A percentile compares a stretch with the other conserved stretches of the same genome.
Evolutionary conservation across 2,888 invertebrate species (phyloP).

Genomic region (Trachelus tabidus): DNA sequence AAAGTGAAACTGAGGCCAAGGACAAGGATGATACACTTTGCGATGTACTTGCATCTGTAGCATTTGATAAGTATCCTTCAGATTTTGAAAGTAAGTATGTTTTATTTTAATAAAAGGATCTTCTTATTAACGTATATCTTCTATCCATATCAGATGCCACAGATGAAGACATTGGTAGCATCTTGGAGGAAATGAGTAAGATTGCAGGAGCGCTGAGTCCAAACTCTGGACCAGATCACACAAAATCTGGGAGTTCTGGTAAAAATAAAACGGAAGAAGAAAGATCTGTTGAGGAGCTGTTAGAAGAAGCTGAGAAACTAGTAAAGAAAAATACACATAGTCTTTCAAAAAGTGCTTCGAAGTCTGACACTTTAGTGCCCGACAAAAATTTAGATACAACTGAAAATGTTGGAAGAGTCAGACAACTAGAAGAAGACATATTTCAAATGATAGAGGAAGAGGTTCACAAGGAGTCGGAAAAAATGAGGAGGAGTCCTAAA

Average conservation of each 20-base stretch:
- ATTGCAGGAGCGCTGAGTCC: constrained; percentile 57
- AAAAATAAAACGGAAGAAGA: constrained; percentile 55
- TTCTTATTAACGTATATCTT: not conserved
- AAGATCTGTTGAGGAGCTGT: constrained; percentile 58
- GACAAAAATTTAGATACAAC: constrained; percentile 39
- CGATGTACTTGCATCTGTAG: constrained; percentile 56
- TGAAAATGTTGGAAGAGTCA: constrained; percentile 38
- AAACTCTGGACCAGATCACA: constrained; percentile 45
- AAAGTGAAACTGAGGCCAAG: constrained; percentile 41
- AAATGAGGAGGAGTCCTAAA: constrained; percentile 48
- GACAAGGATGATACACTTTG: constrained; percentile 57
- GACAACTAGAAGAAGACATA: constrained; percentile 55
- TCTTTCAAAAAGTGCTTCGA: constrained; percentile 51
- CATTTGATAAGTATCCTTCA: constrained; percentile 60
- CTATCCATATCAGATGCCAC: constrained; percentile 49
- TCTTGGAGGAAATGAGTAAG: constrained; percentile 62
- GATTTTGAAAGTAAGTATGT: constrained; percentile 58
- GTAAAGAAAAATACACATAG: constrained; percentile 54
- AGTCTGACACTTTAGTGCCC: constrained; percentile 49
- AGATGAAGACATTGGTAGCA: constrained; percentile 61
- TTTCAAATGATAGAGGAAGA: constrained; percentile 59
- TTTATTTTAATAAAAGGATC: not conserved
- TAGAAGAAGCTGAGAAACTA: constrained; percentile 60
- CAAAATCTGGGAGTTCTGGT: constrained; percentile 44
- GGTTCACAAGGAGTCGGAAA: constrained; percentile 54